These are phyloP conservation scores for Elanoides forficatus DNA, from an alignment of 2,113 vertebrate genomes.

Conservation along the genomic window DNA sequence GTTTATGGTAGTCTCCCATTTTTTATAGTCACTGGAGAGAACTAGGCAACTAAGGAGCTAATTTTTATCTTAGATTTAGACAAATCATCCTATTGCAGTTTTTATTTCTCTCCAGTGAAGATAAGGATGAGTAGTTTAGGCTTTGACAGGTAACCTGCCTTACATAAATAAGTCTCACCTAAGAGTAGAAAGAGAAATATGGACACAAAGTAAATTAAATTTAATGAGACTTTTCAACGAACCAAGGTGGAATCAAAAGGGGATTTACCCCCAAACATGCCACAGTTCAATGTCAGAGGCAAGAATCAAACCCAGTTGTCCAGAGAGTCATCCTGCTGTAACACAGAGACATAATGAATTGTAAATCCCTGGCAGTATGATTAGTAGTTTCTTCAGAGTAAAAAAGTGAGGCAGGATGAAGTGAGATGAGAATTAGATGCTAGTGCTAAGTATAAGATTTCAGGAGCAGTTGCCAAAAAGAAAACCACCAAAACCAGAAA, in stretches of 20 bases:
- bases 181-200: neutral
- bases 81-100: neutral
- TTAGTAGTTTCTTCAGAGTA: neutral
- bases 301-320: neutral
- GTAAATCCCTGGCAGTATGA: neutral
- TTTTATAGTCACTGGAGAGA: neutral
- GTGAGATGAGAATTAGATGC: neutral
- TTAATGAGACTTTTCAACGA: neutral
- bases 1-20: neutral
- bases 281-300: neutral
- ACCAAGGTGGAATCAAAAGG: neutral
- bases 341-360: neutral
- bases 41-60: neutral
- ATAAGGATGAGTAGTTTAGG: neutral
- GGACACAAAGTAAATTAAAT: neutral
- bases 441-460: neutral
- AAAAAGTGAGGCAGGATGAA: neutral
- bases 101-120: neutral
- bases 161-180: neutral
- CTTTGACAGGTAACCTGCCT: neutral
- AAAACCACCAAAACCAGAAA: neutral
- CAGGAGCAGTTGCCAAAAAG: neutral
- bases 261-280: neutral
- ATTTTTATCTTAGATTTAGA: neutral
- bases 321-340: neutral